These are phyloP conservation scores for Vanessa cardui DNA, from an alignment of 2,888 invertebrate species.

Conservation along the genomic window DNA sequence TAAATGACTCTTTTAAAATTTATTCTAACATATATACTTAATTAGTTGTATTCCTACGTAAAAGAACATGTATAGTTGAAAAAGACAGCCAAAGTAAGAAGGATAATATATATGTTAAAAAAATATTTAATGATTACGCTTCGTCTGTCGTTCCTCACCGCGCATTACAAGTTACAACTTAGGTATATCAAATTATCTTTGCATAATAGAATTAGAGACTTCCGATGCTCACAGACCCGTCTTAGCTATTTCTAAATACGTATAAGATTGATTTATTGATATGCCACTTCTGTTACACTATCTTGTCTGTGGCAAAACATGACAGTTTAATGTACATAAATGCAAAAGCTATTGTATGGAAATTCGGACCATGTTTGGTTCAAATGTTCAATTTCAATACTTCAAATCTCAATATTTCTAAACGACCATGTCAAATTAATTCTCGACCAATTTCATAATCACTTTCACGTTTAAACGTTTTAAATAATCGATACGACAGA, in stretches of 20 bases:
- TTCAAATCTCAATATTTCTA: slow-evolving; percentile 2
- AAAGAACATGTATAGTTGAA: too few species aligned
- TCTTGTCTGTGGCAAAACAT: neutral
- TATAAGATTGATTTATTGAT: neutral
- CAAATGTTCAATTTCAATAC: slow-evolving; percentile 5
- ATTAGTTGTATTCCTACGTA: too few species aligned
- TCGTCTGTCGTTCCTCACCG: too few species aligned
- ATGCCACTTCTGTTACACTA: slow-evolving; percentile 6
- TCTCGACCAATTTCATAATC: neutral
- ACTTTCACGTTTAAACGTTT: slow-evolving; percentile 14
- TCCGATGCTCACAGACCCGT: neutral
- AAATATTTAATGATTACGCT: too few species aligned
- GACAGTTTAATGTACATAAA: slow-evolving; percentile 5
- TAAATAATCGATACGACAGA: slow-evolving; percentile 18
- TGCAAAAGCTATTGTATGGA: slow-evolving; percentile 12
- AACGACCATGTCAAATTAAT: slow-evolving; percentile 8
- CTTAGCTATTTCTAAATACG: neutral
- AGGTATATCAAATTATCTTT: too few species aligned
- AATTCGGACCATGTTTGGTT: slow-evolving; percentile 3
- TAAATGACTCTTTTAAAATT: too few species aligned
- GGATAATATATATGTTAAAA: too few species aligned
- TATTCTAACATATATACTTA: too few species aligned
- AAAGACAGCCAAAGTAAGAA: too few species aligned
- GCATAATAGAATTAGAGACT: too few species aligned
- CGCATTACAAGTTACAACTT: too few species aligned